Evolutionary conservation across 2,888 invertebrate genomes (phyloP).

Genomic region (Rhyacophila evoluta): DNA sequence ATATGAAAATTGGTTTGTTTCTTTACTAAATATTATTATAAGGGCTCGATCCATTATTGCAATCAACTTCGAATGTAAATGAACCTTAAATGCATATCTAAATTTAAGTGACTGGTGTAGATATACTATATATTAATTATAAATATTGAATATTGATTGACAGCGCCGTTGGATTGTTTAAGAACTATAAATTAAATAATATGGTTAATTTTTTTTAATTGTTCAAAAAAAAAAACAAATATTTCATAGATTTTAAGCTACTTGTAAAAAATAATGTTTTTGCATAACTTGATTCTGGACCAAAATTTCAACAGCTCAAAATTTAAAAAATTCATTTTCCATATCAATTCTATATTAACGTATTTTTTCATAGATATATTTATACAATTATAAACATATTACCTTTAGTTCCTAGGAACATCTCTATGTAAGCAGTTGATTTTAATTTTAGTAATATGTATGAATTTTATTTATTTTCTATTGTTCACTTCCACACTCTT

Average conservation of each 20-base stretch:
- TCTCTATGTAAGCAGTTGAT: not conserved
- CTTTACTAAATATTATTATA: too few relatives aligned
- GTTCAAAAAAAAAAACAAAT: slow-evolving; percentile 20
- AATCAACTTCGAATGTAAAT: not conserved
- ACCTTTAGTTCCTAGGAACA: slow-evolving; percentile 9
- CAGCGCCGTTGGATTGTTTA: not conserved
- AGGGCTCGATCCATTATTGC: too few relatives aligned
- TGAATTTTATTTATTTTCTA: slow-evolving; percentile 34
- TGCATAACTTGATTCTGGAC: slow-evolving; percentile 53
- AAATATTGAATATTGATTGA: not conserved
- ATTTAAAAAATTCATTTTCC: slow-evolving; percentile 28
- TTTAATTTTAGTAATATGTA: slow-evolving; percentile 23
- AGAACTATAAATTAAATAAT: not conserved
- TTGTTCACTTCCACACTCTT: slow-evolving; percentile 32
- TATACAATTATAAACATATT: slow-evolving; percentile 17
- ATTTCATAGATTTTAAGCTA: slow-evolving; percentile 44
- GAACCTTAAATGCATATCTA: slow-evolving; percentile 53
- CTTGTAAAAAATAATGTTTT: slow-evolving; percentile 38
- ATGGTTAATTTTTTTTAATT: not conserved
- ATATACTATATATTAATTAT: slow-evolving; percentile 32
- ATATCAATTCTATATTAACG: slow-evolving; percentile 22
- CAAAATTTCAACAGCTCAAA: slow-evolving; percentile 52
- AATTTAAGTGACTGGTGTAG: slow-evolving; percentile 53
- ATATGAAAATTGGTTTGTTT: too few relatives aligned
- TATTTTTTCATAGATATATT: slow-evolving; percentile 23